These are phyloP conservation scores for Hafferia zeledoni DNA, from an alignment of 2,797 vertebrate genomes.

Conservation along the genomic window DNA sequence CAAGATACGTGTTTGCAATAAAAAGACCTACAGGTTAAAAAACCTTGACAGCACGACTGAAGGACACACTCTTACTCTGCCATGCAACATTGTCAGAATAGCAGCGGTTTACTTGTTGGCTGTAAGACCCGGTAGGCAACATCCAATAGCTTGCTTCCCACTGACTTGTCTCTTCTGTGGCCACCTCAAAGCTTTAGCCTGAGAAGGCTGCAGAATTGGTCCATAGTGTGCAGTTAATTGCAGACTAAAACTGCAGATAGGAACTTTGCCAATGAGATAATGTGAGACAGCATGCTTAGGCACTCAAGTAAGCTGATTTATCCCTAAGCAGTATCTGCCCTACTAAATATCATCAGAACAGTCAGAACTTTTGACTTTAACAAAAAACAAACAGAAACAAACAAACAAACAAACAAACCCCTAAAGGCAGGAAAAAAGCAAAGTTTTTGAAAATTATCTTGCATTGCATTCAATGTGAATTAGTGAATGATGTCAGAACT, in stretches of 20 bases:
- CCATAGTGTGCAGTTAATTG: not conserved
- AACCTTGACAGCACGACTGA: rapidly evolving
- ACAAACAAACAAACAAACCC: no score
- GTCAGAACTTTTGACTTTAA: not conserved
- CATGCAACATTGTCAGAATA: not conserved
- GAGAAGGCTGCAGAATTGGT: not conserved
- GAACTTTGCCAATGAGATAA: not conserved
- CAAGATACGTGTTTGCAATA: not conserved
- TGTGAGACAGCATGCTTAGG: not conserved
- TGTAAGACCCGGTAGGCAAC: not conserved
- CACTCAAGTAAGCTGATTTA: not conserved
- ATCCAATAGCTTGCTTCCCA: not conserved
- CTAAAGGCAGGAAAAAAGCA: not conserved
- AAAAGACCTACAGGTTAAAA: not conserved
- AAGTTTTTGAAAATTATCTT: not conserved
- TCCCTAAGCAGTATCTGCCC: not conserved
- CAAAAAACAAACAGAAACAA: not conserved
- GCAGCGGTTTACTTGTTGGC: not conserved
- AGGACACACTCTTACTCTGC: not conserved
- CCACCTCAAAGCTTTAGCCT: not conserved
- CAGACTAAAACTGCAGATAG: not conserved
- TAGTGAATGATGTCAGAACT: not conserved
- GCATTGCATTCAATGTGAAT: not conserved
- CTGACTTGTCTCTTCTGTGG: not conserved
- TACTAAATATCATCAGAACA: not conserved